Base-by-base conservation (phyloP, 2,888 invertebrate genomes). In the Agrochola lota region DNA sequence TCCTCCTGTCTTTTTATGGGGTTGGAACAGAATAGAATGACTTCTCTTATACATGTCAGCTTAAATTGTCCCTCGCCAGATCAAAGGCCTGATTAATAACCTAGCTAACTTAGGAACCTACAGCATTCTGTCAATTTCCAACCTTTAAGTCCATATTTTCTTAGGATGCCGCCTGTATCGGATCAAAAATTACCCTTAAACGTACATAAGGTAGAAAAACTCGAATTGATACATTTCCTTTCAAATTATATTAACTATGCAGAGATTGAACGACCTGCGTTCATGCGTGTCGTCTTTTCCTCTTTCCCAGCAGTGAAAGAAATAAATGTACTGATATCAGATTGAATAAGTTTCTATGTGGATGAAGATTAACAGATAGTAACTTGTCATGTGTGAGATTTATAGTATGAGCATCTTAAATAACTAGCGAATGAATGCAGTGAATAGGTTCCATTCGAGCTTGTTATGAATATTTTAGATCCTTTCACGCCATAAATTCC, bases 271-370 rank as follows among this genome's bases (percentile, higher is more conserved):
- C 40, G 20, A n/a, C 30, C 40, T 12, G 26, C 40, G n/a, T 43
- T 63, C 17, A 64, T 77, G 62, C 23, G 17, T 63, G 35, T 26
- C 70, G 46, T 81, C 60, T 67, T 71, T 68, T 74, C 70, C 60
- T 71, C 35, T 73, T 68, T 72, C 83, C 40, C 62, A 57, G 80
- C 76, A 76, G 72, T 52, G 62, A 72, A 67, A 80, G 46, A 74
- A 70, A 83, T 70, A 80, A 76, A 83, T 71, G 57, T 23, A 30
- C 43, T 62, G 59, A 74, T 83, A 83, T 83, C 83, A 76, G 83
- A 83, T 83, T 52, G 72, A 67, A 73, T 62, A 69, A 76, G 76
- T 83, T 83, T 83, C 83, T 80, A 73, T 67, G 35, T 46, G 12
- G 26, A 62, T 23, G 66, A 35, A 67, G 83, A 83, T 83, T 2